Percentiles rank a stretch among this genome's conserved stretches.
These are phyloP conservation scores for Callimorpha dominula DNA, from an alignment of 2,888 invertebrate species.

Conservation along the genomic window DNA sequence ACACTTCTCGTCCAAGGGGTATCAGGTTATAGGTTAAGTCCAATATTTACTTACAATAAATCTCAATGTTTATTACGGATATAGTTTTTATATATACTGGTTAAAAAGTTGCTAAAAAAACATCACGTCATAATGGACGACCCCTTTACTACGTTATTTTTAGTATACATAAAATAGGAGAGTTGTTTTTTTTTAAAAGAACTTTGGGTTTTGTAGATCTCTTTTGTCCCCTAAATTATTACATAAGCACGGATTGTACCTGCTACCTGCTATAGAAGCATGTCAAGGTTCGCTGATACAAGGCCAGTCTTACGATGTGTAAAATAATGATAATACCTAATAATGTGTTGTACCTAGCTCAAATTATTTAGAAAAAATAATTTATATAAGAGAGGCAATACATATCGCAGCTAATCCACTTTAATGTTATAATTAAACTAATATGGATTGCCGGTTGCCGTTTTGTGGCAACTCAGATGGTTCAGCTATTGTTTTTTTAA, in stretches of 20 bases:
- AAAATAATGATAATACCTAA: slow-evolving; percentile 2
- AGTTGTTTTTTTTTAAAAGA: too few species aligned
- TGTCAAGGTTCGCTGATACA: slow-evolving; percentile 1
- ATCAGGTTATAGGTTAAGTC: slow-evolving; percentile 42
- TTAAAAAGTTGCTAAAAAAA: too few species aligned
- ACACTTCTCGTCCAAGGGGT: slow-evolving; percentile 28
- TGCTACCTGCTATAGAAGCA: background rate
- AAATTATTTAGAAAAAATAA: background rate
- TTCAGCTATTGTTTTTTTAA: background rate
- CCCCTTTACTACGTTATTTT: too few species aligned
- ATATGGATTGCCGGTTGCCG: background rate
- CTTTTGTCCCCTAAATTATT: background rate
- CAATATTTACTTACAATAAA: slow-evolving; percentile 36
- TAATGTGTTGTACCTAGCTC: background rate
- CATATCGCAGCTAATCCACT: background rate
- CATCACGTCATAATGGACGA: too few species aligned
- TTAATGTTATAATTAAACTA: background rate
- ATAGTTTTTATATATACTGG: too few species aligned
- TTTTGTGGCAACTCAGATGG: too few species aligned
- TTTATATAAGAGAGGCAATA: background rate
- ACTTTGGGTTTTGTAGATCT: background rate
- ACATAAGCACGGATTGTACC: background rate
- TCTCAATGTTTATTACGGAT: slow-evolving; percentile 2
- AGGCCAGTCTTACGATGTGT: slow-evolving; percentile 1
- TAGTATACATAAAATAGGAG: too few species aligned